Base-by-base conservation (phyloP, 2,888 invertebrate genomes). In the Orthosia gothica region DNA sequence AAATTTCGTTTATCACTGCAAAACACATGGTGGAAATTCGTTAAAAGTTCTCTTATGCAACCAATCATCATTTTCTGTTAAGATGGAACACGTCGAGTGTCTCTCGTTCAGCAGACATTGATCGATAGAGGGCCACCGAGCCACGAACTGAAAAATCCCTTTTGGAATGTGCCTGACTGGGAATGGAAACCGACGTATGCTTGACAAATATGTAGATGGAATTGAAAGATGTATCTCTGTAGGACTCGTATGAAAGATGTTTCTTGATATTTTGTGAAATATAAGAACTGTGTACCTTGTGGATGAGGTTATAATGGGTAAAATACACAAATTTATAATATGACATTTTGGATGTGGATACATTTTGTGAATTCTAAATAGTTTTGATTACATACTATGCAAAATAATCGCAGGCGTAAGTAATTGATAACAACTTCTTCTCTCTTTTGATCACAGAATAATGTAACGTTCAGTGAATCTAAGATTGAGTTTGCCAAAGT, bases 101-200 rank as follows among this genome's bases (percentile, higher is more conserved):
- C 70, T 62, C 9, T 40, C 40, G 40, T 63, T 63, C 40, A 69
- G 66, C 73, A 63, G 84, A 86, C 86, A 70, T 82, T 86, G 88
- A 88, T 82, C 76, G 86, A 89, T 89, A 82, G 88, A 79, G 65
- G 77, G 70, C 82, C 81, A 83, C 76, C 74, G 76, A 70, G 76
- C 47, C 70, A 78, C 72, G 70, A 75, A 84, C 81, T 86, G 88
- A 86, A 86, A 87, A 88, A 88, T 87, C 79, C 68, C 73, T 83
- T 84, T 83, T 68, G 70, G 70, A 79, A 82, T 81, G 65, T 66
- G 70, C 26, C 64, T 59, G 63, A 69, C 71, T 49, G 32, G 69
- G 54, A 68, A 68, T 75, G 71, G 72, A 71, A 74, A 57, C 45
- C 20, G 54, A 32, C 26, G 52, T 75, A 54, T 68, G 58, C 67